Evolutionary conservation across 1,140 invertebrate species (phyloP), one percentile per base, ranked within the genome.

Genomic region (Achatina immaculata): DNA sequence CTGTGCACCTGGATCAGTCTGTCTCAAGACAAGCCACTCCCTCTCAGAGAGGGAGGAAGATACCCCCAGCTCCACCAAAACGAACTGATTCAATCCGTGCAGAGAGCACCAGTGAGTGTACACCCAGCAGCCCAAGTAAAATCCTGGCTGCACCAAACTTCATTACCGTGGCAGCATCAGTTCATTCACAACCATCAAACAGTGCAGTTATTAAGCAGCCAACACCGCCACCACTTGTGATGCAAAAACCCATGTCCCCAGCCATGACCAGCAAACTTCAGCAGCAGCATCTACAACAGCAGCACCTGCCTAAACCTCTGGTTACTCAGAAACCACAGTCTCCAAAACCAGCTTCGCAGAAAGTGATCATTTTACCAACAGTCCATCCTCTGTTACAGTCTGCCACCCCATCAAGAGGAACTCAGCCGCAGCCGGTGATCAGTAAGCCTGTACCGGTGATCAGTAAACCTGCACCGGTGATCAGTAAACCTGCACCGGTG

Each of bases 51-150:
- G 78, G 28, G 19, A 66, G 90, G 28, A 94, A 95, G 62, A 84
- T 84, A 21, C 86, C 89, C 36, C 96, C 96, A 19, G 96, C 96
- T 0, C 96, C 96, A 0, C 96, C 96, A 0, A 95, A 96, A 86
- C 92, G 96, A 42, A 92, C 91, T 9, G 91, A 92, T 81, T 93
- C 92, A 4, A 91, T 93, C n/a, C 84, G 84, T 31, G 58, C 69
- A 42, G 75, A 73, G 28, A 62, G 28, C 31, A 7, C n/a, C 19
- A 38, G 43, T 28, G 28, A 72, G 34, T 72, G 19, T n/a, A 28
- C 68, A 40, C 78, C 68, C 24, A 68, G 0, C n/a, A 72, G 45
- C 24, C 78, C 68, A n/a, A 43, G 40, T 24, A 80, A 48, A 31
- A 48, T 0, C 24, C 40, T 42, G 9, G 45, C 28, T 34, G 34